Conservation (phyloP, 2,113 vertebrate species). For the Xenopus borealis region DNA sequence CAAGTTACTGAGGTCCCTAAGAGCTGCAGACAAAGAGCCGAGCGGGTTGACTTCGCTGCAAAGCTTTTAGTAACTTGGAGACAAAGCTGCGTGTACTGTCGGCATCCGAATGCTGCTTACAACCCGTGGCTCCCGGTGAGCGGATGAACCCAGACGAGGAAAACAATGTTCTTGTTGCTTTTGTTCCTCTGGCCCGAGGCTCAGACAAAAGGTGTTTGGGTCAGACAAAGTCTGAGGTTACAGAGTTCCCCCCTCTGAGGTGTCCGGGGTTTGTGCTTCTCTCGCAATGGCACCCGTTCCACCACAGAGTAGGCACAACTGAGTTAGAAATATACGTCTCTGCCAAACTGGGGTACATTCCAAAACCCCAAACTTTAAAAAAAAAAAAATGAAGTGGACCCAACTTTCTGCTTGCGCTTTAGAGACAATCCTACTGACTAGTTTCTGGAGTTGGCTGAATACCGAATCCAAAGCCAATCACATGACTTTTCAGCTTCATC, state of each 20-base stretch:
- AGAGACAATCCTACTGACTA: too few relatives aligned
- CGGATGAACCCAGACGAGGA: background rate
- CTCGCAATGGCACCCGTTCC: background rate
- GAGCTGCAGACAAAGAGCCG: slow-evolving; percentile 8
- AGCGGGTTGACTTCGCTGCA: background rate
- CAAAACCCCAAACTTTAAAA: too few relatives aligned
- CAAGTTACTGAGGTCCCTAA: background rate
- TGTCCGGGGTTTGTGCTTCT: background rate
- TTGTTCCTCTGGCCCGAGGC: background rate
- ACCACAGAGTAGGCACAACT: too few relatives aligned
- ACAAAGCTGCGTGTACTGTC: background rate
- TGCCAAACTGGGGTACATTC: too few relatives aligned
- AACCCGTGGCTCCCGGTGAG: background rate
- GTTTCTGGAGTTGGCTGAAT: too few relatives aligned
- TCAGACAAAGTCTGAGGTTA: background rate
- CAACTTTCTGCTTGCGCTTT: too few relatives aligned
- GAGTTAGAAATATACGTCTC: too few relatives aligned
- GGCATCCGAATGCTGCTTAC: background rate
- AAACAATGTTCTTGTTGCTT: background rate
- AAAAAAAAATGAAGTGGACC: too few relatives aligned
- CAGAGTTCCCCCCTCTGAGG: background rate
- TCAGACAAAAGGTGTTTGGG: background rate
- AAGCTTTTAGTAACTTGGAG: slow-evolving; percentile 42
- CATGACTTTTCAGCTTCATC: too few relatives aligned
- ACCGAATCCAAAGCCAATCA: too few relatives aligned